Evolutionary conservation across 2,888 invertebrate genomes (phyloP).

Genomic region (Monoplex corrugatus): DNA sequence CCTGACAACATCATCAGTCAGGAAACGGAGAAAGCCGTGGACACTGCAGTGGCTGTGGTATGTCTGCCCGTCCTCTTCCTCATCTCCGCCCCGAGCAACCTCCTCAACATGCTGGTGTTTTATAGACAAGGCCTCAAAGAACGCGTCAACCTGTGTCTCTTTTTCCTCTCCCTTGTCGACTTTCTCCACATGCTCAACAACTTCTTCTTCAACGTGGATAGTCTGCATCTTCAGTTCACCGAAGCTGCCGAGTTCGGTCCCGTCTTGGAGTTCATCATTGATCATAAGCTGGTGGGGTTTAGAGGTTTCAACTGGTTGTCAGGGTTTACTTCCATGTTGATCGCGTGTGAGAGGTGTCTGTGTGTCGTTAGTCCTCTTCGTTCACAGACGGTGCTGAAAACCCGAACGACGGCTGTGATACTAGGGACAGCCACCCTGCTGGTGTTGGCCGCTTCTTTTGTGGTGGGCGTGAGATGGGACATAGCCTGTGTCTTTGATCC

Average conservation of each 20-base stretch:
- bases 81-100: not conserved
- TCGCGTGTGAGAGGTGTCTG: conserved; percentile 9
- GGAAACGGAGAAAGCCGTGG: not conserved
- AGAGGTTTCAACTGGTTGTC: not conserved
- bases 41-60: not conserved
- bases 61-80: not conserved
- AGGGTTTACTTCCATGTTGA: conserved; percentile 16
- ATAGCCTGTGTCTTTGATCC: not conserved
- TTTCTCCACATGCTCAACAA: not conserved
- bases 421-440: not conserved
- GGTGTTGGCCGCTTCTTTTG: not conserved
- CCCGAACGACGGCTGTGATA: not conserved
- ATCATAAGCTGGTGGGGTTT: not conserved
- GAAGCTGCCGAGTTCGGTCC: not conserved
- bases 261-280: not conserved
- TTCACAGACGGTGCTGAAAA: not conserved
- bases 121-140: not conserved
- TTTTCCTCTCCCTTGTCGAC: not conserved
- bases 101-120: conserved; percentile 20
- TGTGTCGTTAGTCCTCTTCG: conserved; percentile 29
- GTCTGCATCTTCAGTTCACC: not conserved
- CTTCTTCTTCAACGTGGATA: not conserved
- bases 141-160: conserved; percentile 9
- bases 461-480: not conserved
- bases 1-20: conserved; percentile 17